Base-by-base conservation (phyloP, 2,113 vertebrate genomes). In the Pipra filicauda region DNA sequence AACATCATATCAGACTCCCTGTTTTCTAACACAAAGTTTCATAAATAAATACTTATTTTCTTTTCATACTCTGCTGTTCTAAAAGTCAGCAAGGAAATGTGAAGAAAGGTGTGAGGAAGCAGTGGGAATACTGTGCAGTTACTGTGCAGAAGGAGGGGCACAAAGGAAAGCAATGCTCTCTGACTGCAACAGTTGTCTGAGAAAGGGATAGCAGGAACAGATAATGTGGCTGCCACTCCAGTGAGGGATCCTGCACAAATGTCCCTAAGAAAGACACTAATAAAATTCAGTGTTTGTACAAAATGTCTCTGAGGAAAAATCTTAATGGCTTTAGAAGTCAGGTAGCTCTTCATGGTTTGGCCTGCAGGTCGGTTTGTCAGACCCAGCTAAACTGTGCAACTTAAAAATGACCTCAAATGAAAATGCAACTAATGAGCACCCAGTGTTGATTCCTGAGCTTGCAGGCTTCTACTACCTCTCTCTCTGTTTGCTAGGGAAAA, bases 1-100 rank as follows among this genome's bases (percentile, higher is more conserved):
- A 37, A 52, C 9, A 5, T 76, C 0, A 0, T 44, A 27, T 77
- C 23, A 51, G 46, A 67, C 9, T 73, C 23, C 6, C 6, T 65
- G 7, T 84, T 46, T 79, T 75, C n/a, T n/a, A 77, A 30, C 18
- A 58, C 24, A 30, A 49, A 69, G 6, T 77, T 43, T 65, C 23
- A 33, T 75, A 70, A 82, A 44, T 1, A 79, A 89, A 79, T 57
- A 22, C 8, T 75, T 9, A 7, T 4, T 43, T 80, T 33, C 9
- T 76, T 86, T 65, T 74, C 18, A 21, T 70, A 23, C 30, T 73
- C 33, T 55, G 28, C 30, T 93, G 8, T 90, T 74, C 30, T 78
- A 66, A 41, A 79, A 91, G 18, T 67, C 55, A 33, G 0, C 35
- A 74, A 67, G 43, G 73, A 88, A 93, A 35, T 78, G 28, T 39